Evolutionary conservation across 2,888 invertebrate genomes (phyloP).

Genomic region (Cremastinae sp.): DNA sequence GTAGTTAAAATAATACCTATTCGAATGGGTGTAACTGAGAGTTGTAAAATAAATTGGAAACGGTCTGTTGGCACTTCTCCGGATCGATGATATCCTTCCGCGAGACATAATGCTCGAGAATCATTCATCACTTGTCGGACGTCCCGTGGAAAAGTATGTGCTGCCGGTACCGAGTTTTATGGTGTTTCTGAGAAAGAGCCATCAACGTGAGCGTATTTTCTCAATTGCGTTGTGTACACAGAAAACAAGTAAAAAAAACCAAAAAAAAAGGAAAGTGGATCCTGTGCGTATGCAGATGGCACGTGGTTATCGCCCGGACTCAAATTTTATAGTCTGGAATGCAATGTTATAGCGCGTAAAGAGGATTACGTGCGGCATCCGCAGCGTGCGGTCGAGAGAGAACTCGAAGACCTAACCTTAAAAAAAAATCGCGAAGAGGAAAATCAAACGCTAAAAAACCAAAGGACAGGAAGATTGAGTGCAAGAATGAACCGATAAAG

Average conservation of each 20-base stretch:
- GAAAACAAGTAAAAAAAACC: neutral
- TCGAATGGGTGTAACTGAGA: too few species aligned
- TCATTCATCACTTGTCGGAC: slow-evolving; percentile 15
- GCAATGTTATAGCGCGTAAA: slow-evolving; percentile 47
- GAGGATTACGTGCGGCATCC: slow-evolving; percentile 36
- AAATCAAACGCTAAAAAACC: neutral
- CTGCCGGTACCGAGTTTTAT: slow-evolving; percentile 7
- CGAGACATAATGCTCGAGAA: neutral
- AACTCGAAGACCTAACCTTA: neutral
- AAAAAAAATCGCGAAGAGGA: slow-evolving; percentile 29
- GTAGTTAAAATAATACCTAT: too few species aligned
- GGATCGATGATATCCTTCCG: neutral
- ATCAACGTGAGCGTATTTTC: slow-evolving; percentile 41
- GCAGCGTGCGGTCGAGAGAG: slow-evolving; percentile 28
- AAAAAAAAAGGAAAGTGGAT: neutral
- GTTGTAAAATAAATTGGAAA: too few species aligned
- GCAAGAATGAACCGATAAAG: neutral
- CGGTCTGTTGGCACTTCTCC: slow-evolving; percentile 2
- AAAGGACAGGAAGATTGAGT: too few species aligned
- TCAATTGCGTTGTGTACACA: neutral
- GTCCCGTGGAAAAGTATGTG: neutral
- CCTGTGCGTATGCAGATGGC: neutral
- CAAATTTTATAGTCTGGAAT: slow-evolving; percentile 46
- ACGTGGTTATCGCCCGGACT: slow-evolving; percentile 6
- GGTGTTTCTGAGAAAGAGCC: slow-evolving; percentile 19